These are phyloP conservation scores for Leptodactylus fallax DNA, from an alignment of 2,797 vertebrate species.

Conservation along the genomic window DNA sequence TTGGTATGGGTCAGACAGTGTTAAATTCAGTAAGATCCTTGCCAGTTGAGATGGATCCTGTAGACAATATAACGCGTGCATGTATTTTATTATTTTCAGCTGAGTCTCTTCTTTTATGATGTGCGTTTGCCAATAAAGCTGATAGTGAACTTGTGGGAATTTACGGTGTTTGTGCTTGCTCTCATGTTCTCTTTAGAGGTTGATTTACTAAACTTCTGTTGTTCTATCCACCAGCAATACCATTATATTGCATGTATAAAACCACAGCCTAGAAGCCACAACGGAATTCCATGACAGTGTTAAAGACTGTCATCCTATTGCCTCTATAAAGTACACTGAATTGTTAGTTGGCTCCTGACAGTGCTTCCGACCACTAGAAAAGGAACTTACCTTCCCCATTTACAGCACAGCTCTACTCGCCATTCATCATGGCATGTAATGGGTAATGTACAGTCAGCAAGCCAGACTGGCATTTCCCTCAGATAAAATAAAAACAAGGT, in stretches of 20 bases:
- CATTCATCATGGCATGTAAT: too few species aligned
- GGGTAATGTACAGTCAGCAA: too few species aligned
- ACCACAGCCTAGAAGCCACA: background rate
- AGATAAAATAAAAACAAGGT: background rate
- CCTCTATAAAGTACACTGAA: background rate
- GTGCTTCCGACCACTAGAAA: background rate
- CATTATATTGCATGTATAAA: background rate
- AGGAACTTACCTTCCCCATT: background rate
- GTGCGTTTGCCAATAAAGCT: background rate
- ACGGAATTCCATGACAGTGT: background rate
- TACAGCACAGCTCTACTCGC: background rate
- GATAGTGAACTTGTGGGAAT: conserved; percentile 4
- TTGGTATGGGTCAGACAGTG: background rate
- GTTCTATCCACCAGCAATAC: background rate
- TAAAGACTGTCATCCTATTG: background rate
- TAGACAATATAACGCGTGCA: background rate
- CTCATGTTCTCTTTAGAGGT: conserved; percentile 3
- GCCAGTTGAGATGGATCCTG: conserved; percentile 17
- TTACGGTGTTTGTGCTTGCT: background rate
- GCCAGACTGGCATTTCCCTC: too few species aligned
- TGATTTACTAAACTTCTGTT: conserved; percentile 11
- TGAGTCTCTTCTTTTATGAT: conserved; percentile 37
- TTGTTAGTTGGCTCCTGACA: background rate
- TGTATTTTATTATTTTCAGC: conserved; percentile 40
- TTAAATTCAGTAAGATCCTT: conserved; percentile 8